A percentile compares a stretch with the other conserved stretches of the same genome.
These are phyloP conservation scores for Amphipyra tragopoginis DNA, from an alignment of 2,888 invertebrate species.

Conservation along the genomic window DNA sequence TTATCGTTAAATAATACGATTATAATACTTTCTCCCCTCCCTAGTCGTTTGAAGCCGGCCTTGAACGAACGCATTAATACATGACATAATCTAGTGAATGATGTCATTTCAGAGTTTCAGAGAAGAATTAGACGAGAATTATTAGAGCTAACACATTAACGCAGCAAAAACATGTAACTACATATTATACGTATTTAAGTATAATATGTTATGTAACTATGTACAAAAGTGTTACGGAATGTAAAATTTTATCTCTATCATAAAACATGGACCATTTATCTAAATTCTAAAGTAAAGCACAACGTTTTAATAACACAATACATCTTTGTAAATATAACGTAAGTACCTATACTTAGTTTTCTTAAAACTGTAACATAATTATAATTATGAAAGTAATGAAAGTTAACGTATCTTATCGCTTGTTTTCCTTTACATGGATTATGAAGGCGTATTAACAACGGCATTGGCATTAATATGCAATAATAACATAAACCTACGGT, in stretches of 20 bases:
- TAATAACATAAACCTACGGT: not conserved
- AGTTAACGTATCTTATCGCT: slow-evolving; percentile 25
- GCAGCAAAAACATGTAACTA: slow-evolving; percentile 11
- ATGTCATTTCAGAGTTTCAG: slow-evolving; percentile 61
- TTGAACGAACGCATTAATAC: slow-evolving; percentile 44
- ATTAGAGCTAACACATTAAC: slow-evolving; percentile 45
- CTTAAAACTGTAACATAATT: slow-evolving; percentile 18
- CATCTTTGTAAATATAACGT: slow-evolving; percentile 26
- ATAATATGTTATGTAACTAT: not conserved
- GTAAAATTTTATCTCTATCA: slow-evolving; percentile 27
- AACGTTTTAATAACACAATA: slow-evolving; percentile 24
- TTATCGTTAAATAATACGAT: slow-evolving; percentile 26
- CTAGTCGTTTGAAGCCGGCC: slow-evolving; percentile 21
- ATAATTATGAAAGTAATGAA: slow-evolving; percentile 4
- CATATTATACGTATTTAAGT: not conserved
- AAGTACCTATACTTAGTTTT: slow-evolving; percentile 1
- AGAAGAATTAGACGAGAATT: slow-evolving; percentile 20
- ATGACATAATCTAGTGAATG: slow-evolving; percentile 67
- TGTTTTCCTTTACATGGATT: not conserved
- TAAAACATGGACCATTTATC: slow-evolving; percentile 36
- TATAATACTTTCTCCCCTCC: slow-evolving; percentile 36
- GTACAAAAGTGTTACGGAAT: slow-evolving; percentile 16
- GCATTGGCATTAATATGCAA: not conserved
- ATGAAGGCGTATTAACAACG: not conserved
- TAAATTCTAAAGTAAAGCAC: slow-evolving; percentile 22